Evolutionary conservation across 2,113 vertebrate genomes (phyloP), one percentile per base, ranked within the genome.

Genomic region (Rhinolophus ferrumequinum): DNA sequence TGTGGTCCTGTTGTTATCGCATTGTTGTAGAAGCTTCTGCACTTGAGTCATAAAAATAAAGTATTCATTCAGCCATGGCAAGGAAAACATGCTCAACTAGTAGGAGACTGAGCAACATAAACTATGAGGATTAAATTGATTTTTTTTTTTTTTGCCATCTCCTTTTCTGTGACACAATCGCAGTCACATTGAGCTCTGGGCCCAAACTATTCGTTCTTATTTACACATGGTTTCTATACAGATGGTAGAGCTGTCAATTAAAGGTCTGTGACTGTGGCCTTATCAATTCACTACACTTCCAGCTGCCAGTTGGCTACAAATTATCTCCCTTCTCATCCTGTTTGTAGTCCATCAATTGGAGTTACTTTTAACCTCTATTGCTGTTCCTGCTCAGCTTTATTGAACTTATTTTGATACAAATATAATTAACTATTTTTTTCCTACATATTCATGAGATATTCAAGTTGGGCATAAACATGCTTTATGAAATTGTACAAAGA

Each of bases 251-350:
- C 41, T 80, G 22, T 91, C 97, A 97, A 58, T 96, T 92, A 97
- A 97, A 97, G 94, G 22, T 92, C 91, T 88, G 47, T 96, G 96
- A 95, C 76, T 66, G 80, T 52, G 58, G 72, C 77, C 89, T 97
- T 96, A 97, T 97, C 95, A 92, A 96, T 83, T 90, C 96, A 97
- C 64, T 86, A 81, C 21, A 80, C 67, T 73, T 97, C 67, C 90
- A 96, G 95, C 90, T 96, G 90, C 89, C 67, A 80, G 91, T 94
- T 97, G 92, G 66, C 80, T 96, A 75, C 96, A 97, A 97, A 97
- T 94, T 79, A 95, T 30, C 67, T 95, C 47, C 66, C 88, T 97
- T 97, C 64, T 87, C 72, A 60, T 54, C 9, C 81, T 64, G 14
- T 82, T 94, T 80, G 84, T 93, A 95, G 76, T 96, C 47, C 69